Percentiles rank a stretch among this genome's conserved stretches.
Evolutionary conservation across 2,113 vertebrate species (phyloP).

Genomic region (Paramisgurnus dabryanus): DNA sequence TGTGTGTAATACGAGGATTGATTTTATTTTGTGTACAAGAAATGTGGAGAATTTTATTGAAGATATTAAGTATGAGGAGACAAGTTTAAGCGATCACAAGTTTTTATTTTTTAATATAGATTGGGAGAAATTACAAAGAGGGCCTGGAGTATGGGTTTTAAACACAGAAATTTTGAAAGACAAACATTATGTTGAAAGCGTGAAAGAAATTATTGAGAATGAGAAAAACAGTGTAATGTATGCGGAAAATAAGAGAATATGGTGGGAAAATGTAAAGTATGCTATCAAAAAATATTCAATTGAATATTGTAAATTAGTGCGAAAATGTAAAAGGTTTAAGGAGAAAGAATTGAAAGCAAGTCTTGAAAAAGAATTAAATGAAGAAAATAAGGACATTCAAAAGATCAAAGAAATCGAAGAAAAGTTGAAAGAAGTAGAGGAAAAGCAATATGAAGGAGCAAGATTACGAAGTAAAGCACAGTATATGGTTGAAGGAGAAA

Average conservation of each 20-base stretch:
- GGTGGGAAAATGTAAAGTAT: background rate
- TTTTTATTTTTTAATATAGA: background rate
- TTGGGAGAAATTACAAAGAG: background rate
- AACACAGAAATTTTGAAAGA: background rate
- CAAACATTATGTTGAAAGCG: background rate
- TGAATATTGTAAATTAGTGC: background rate
- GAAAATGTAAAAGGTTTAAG: background rate
- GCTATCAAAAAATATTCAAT: background rate
- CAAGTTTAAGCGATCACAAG: background rate
- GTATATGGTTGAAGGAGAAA: conserved; percentile 3
- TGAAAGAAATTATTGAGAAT: background rate
- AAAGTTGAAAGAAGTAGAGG: background rate
- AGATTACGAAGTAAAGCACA: background rate
- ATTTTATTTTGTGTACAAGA: no score
- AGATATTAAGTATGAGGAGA: no score
- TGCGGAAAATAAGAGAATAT: background rate
- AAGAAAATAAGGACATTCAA: no score
- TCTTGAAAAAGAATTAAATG: background rate
- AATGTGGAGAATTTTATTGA: no score
- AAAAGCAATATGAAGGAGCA: no score
- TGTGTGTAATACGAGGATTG: no score
- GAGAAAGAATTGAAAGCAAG: background rate
- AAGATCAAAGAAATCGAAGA: background rate
- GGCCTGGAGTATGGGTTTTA: background rate
- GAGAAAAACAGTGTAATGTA: background rate